phyloP scores from a whole-genome alignment of 1,140 invertebrate genomes.

The Cotesia chilonis region DNA sequence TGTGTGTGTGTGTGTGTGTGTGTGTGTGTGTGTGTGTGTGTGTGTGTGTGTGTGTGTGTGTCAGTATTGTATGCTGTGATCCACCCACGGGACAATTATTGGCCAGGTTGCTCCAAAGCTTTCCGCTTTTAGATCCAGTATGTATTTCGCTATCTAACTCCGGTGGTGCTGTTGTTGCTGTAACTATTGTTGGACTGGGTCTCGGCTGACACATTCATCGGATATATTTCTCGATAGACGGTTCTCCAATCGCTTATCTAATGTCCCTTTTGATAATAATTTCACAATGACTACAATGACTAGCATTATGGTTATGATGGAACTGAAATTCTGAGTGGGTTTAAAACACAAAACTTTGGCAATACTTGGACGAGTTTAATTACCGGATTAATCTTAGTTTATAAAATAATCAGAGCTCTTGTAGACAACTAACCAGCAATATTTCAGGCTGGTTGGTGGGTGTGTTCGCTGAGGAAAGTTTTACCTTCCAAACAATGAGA shows the following conservation, averaged over 20 bases:
- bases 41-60: no score
- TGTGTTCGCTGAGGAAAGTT: background rate
- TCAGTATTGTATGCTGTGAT: conserved; percentile 35
- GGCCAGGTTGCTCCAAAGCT: conserved; percentile 34
- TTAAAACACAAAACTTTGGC: no score
- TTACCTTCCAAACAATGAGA: no score
- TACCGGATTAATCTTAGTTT: conserved; percentile 1
- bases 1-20: conserved; percentile 14
- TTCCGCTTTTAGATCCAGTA: conserved; percentile 30
- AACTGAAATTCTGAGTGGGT: no score
- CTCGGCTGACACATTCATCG: no score
- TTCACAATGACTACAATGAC: no score
- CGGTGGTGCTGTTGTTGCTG: background rate
- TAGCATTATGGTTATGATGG: no score
- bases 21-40: conserved; percentile 15
- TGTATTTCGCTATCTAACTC: conserved; percentile 7
- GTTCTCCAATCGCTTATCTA: no score
- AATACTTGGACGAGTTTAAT: background rate
- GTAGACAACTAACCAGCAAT: background rate
- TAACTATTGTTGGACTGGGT: conserved; percentile 2
- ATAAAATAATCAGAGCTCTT: conserved; percentile 9
- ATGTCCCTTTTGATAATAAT: no score
- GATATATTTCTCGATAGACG: no score
- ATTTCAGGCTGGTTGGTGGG: conserved; percentile 4
- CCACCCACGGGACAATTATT: conserved; percentile 43